These are phyloP conservation scores for Drosophila phalerata DNA, from an alignment of 2,888 invertebrate species.

Conservation along the genomic window DNA sequence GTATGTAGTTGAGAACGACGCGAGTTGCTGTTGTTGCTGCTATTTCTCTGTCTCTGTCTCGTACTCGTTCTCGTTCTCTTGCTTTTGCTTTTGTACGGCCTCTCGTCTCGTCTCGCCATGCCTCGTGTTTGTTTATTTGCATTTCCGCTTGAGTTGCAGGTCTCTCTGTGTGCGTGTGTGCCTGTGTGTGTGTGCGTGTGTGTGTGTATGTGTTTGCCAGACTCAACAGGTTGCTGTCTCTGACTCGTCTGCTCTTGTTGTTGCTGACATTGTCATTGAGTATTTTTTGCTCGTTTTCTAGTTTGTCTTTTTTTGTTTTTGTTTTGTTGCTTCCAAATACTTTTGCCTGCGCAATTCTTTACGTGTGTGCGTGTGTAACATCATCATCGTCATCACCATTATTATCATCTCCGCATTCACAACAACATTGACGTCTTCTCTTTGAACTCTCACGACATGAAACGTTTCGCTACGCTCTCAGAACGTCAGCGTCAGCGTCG, in stretches of 20 bases:
- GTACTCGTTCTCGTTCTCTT: neutral
- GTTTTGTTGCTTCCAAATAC: conserved; percentile 74
- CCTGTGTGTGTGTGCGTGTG: conserved; percentile 12
- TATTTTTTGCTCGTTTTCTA: conserved; percentile 77
- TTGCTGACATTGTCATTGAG: conserved; percentile 61
- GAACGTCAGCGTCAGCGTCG: conserved; percentile 14
- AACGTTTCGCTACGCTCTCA: conserved; percentile 50
- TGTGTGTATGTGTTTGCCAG: conserved; percentile 42
- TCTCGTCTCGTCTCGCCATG: conserved; percentile 39
- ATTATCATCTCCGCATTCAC: conserved; percentile 39
- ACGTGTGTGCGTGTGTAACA: conserved; percentile 43
- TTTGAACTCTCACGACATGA: conserved; percentile 60
- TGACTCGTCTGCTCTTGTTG: conserved; percentile 41
- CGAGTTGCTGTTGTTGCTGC: conserved; percentile 58
- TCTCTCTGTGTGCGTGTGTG: conserved; percentile 35
- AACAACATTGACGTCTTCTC: conserved; percentile 70
- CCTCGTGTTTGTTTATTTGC: conserved; percentile 81
- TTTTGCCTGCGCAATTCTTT: conserved; percentile 73
- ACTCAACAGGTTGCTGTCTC: conserved; percentile 78
- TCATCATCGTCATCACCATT: conserved; percentile 27
- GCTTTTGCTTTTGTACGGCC: conserved; percentile 49
- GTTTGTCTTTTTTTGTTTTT: conserved; percentile 67
- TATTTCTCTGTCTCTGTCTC: conserved; percentile 24
- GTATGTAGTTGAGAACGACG: conserved; percentile 67
- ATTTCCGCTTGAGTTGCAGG: conserved; percentile 80